phyloP scores from a whole-genome alignment of 2,113 vertebrate genomes.

The Cynopterus brachyotis region DNA sequence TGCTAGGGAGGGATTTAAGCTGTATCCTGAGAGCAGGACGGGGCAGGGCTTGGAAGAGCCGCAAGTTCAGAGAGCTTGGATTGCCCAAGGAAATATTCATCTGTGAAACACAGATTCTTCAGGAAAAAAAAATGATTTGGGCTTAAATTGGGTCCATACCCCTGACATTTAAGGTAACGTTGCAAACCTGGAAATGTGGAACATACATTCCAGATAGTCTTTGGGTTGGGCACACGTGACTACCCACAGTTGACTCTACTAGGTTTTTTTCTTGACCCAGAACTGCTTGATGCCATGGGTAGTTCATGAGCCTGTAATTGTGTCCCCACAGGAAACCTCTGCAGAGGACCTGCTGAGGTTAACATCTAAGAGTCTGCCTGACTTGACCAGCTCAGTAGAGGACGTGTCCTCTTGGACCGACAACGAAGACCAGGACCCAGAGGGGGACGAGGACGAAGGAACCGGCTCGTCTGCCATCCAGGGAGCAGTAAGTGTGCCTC shows the following conservation, averaged over 20 bases:
- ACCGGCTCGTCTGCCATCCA: slow-evolving; percentile 70
- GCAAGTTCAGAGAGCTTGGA: not conserved
- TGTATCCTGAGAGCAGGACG: not conserved
- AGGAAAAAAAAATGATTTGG: not conserved
- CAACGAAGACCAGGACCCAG: slow-evolving; percentile 87
- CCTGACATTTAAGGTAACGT: not conserved
- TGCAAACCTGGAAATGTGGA: not conserved
- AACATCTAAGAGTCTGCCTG: slow-evolving; percentile 94
- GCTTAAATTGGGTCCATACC: not conserved
- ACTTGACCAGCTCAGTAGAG: slow-evolving; percentile 91
- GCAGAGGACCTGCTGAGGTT: slow-evolving; percentile 90
- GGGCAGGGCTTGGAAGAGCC: not conserved
- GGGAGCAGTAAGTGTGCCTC: slow-evolving; percentile 85
- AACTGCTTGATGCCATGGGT: not conserved
- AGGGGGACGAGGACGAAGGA: slow-evolving; percentile 82
- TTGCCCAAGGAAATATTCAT: not conserved
- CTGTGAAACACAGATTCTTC: not conserved
- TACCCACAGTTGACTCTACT: not conserved
- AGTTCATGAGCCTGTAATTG: not conserved
- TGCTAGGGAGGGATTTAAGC: not conserved
- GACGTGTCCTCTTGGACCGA: slow-evolving; percentile 84
- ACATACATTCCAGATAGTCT: accelerated
- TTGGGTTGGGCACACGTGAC: not conserved
- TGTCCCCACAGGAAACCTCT: slow-evolving; percentile 84
- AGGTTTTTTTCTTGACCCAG: not conserved